These are phyloP conservation scores for Corydoras sp. DNA, from an alignment of 2,113 vertebrate genomes.

Conservation along the genomic window DNA sequence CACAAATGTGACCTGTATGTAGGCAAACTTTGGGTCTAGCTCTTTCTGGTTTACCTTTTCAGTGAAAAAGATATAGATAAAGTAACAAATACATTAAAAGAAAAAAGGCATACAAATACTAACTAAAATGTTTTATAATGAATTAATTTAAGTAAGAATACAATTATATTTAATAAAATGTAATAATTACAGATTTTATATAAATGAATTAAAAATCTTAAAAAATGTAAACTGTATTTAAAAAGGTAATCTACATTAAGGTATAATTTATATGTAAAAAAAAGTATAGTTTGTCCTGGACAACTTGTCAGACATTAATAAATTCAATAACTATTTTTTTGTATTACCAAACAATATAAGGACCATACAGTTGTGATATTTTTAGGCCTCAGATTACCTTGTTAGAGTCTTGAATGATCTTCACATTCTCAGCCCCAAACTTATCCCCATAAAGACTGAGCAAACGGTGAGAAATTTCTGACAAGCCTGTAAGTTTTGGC, in stretches of 20 bases:
- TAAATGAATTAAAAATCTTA: too few relatives aligned
- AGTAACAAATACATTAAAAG: background rate
- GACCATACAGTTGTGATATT: background rate
- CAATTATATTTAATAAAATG: too few relatives aligned
- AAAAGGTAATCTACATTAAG: too few relatives aligned
- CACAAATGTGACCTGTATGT: slow-evolving; percentile 93
- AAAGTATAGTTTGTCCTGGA: too few relatives aligned
- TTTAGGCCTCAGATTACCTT: slow-evolving; percentile 68
- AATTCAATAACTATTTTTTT: too few relatives aligned
- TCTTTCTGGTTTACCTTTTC: slow-evolving; percentile 85
- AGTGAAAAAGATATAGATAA: background rate
- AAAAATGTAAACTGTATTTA: too few relatives aligned
- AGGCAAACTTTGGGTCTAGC: slow-evolving; percentile 85
- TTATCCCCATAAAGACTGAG: slow-evolving; percentile 89
- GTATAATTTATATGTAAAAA: too few relatives aligned
- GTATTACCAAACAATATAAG: too few relatives aligned
- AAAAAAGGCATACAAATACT: background rate
- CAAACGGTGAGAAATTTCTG: slow-evolving; percentile 90
- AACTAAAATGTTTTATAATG: too few relatives aligned
- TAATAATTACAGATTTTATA: too few relatives aligned
- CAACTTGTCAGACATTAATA: too few relatives aligned
- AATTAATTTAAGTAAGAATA: too few relatives aligned
- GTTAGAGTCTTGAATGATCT: slow-evolving; percentile 94
- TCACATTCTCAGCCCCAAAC: slow-evolving; percentile 87
- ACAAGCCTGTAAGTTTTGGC: slow-evolving; percentile 89